These are phyloP conservation scores for Beroe ovata DNA, from an alignment of 37 sponge, comb jelly and placozoan species.

Conservation along the genomic window DNA sequence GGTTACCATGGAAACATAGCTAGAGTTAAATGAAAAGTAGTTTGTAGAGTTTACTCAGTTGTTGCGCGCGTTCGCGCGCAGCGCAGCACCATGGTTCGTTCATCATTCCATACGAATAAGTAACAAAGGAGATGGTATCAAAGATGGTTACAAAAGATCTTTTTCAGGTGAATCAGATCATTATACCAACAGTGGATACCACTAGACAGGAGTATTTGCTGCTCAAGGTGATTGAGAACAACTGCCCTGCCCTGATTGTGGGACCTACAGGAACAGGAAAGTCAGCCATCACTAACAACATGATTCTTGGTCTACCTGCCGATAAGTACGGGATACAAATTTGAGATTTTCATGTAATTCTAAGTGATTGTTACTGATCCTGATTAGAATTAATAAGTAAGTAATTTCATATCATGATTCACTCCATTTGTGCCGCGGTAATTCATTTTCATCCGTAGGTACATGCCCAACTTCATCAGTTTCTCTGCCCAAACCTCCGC, in stretches of 20 bases:
- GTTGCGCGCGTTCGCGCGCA: slow-evolving; percentile 46
- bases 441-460: slow-evolving; percentile 73
- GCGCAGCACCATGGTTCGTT: too few species aligned
- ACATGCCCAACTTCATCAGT: slow-evolving; percentile 91
- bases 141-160: background rate
- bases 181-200: slow-evolving; percentile 94
- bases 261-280: slow-evolving; percentile 99
- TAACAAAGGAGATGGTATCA: background rate
- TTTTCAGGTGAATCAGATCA: slow-evolving; percentile 84
- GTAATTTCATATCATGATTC: background rate
- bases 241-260: slow-evolving; percentile 85
- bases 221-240: slow-evolving; percentile 74
- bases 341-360: too few species aligned
- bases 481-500: slow-evolving; percentile 97
- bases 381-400: too few species aligned
- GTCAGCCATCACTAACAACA: slow-evolving; percentile 95
- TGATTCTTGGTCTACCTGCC: slow-evolving; percentile 83
- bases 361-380: too few species aligned
- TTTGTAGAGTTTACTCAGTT: background rate
- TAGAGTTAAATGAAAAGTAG: background rate
- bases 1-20: slow-evolving; percentile 35
- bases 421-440: background rate
- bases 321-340: slow-evolving; percentile 80
- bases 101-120: too few species aligned
- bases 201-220: slow-evolving; percentile 87